These are phyloP conservation scores for Microdon myrmicae DNA, from an alignment of 2,888 invertebrate genomes.

Conservation along the genomic window DNA sequence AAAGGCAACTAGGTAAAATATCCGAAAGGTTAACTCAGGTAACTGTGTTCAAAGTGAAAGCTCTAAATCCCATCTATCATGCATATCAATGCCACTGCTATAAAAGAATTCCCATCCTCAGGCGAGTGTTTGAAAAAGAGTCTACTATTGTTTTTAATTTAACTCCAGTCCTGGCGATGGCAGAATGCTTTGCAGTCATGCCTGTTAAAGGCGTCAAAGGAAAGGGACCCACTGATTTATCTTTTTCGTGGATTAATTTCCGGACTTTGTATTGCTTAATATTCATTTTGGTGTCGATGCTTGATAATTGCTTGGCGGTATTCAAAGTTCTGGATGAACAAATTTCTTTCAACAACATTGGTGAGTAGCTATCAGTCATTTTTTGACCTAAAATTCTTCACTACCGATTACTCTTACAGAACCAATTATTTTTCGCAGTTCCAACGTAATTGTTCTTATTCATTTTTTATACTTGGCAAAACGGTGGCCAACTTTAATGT, in stretches of 20 bases:
- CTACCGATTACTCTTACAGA: too few relatives aligned
- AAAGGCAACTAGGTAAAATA: too few relatives aligned
- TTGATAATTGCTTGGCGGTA: constrained; percentile 55
- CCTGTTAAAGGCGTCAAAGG: constrained; percentile 69
- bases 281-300: constrained; percentile 53
- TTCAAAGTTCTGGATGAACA: constrained; percentile 56
- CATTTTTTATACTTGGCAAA: constrained; percentile 68
- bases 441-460: constrained; percentile 56
- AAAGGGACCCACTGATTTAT: constrained; percentile 65
- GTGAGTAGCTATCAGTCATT: constrained; percentile 46
- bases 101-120: too few relatives aligned
- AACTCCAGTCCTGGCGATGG: constrained; percentile 62
- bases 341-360: constrained; percentile 61
- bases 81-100: too few relatives aligned
- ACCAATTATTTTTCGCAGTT: constrained; percentile 62
- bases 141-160: neutral
- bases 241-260: constrained; percentile 62
- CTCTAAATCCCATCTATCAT: too few relatives aligned
- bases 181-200: constrained; percentile 69
- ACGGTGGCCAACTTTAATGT: constrained; percentile 69
- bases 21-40: too few relatives aligned
- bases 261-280: constrained; percentile 59
- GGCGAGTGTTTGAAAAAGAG: neutral
- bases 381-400: neutral
- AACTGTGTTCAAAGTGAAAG: too few relatives aligned